Evolutionary conservation across 2,113 vertebrate genomes (phyloP).

Genomic region (Crotalus viridis): DNA sequence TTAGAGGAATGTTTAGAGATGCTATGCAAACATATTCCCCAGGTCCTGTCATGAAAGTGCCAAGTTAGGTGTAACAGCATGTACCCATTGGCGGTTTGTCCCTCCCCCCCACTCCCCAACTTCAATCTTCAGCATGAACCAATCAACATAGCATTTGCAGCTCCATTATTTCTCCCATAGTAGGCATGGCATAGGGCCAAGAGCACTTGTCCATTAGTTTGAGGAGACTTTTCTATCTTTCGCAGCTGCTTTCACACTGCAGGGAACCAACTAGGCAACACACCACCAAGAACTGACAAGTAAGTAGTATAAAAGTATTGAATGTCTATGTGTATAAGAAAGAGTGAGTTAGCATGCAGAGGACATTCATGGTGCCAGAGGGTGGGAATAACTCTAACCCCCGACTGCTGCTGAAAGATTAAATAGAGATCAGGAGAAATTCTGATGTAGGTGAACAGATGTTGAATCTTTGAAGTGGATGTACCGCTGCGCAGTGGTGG

Average conservation of each 20-base stretch:
- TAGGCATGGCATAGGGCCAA: background rate
- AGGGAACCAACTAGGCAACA: background rate
- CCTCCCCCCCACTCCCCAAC: too few relatives aligned
- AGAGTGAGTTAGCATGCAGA: background rate
- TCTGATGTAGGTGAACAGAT: background rate
- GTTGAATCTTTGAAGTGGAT: background rate
- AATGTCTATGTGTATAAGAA: background rate
- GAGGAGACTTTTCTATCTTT: background rate
- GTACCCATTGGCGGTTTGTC: background rate
- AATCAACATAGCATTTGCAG: background rate
- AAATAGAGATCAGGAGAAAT: background rate
- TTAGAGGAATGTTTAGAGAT: slow-evolving; percentile 46
- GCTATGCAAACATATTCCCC: slow-evolving; percentile 38
- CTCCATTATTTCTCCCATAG: background rate
- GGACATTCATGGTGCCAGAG: background rate
- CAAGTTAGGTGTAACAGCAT: slow-evolving; percentile 39
- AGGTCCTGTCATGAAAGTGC: slow-evolving; percentile 20
- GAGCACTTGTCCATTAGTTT: background rate
- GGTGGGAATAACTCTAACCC: background rate
- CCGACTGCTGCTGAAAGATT: background rate
- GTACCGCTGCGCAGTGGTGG: too few relatives aligned
- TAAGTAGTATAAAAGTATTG: background rate
- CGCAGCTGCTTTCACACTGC: background rate
- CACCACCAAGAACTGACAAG: background rate
- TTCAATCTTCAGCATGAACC: background rate